These are phyloP conservation scores for Decapterus maruadsi DNA, from an alignment of 2,797 vertebrate species.

Conservation along the genomic window DNA sequence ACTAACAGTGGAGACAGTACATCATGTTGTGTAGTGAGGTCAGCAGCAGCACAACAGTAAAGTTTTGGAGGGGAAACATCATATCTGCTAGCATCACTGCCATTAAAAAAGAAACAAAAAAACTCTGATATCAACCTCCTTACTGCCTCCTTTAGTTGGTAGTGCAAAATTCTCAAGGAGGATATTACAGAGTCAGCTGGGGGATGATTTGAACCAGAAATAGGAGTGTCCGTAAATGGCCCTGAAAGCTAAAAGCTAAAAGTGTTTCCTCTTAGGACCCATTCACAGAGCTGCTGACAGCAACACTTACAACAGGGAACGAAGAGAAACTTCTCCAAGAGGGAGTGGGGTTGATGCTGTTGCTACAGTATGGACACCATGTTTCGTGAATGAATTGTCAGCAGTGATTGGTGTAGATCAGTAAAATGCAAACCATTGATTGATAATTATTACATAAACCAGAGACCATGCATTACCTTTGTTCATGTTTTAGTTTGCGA, in stretches of 20 bases:
- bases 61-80: neutral
- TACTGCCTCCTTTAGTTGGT: neutral
- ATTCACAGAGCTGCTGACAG: neutral
- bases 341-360: neutral
- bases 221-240: neutral
- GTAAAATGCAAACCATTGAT: neutral
- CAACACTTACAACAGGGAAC: neutral
- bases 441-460: neutral
- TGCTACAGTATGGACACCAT: neutral
- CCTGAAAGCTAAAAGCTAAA: neutral
- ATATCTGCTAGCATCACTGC: neutral
- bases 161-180: neutral
- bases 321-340: neutral
- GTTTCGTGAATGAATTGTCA: neutral
- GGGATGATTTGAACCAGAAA: neutral
- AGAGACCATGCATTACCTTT: neutral
- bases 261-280: neutral
- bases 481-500: constrained; percentile 22
- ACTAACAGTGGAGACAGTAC: neutral
- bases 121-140: neutral
- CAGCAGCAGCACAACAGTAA: neutral
- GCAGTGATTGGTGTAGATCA: neutral
- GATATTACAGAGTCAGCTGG: neutral
- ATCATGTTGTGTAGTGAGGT: neutral
- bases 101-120: neutral